Conservation (phyloP, 1,140 invertebrate species). For the Magallana ariakensis region DNA sequence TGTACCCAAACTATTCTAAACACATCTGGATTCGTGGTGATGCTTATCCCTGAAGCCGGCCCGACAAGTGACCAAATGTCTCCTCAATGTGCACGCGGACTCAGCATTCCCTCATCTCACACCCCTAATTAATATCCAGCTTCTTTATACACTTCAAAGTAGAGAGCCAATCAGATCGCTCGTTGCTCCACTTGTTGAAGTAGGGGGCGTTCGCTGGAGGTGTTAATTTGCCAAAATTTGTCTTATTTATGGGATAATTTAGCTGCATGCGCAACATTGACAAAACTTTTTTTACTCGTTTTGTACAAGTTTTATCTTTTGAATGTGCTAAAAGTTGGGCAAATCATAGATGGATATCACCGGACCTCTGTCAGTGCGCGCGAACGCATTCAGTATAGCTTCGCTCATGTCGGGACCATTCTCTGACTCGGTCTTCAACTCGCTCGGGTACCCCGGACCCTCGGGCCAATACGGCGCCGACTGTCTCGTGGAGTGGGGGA, state of each 20-base stretch:
- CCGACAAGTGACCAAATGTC: conserved; percentile 19
- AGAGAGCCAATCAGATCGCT: conserved; percentile 14
- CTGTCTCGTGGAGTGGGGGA: conserved; percentile 68
- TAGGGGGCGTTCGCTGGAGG: conserved; percentile 25
- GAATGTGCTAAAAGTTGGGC: conserved; percentile 8
- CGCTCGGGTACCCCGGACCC: conserved; percentile 49
- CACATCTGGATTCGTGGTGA: conserved; percentile 20
- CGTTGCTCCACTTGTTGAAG: background rate
- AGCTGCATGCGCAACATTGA: conserved; percentile 42
- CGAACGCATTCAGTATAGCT: conserved; percentile 74
- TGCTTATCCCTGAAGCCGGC: background rate
- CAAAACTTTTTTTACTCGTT: conserved; percentile 45
- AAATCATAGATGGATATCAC: conserved; percentile 52
- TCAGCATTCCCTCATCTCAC: background rate
- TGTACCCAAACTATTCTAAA: conserved; percentile 38
- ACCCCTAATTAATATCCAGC: background rate
- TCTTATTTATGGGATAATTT: conserved; percentile 52
- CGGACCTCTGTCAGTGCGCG: conserved; percentile 68
- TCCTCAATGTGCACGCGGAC: background rate
- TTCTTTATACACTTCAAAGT: background rate
- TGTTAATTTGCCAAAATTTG: conserved; percentile 46
- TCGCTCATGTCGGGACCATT: conserved; percentile 72
- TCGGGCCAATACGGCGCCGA: conserved; percentile 62
- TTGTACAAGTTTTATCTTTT: conserved; percentile 25
- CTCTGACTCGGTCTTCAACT: conserved; percentile 57